These are phyloP conservation scores for Eulemur rubriventer DNA, from an alignment of 2,797 vertebrate genomes.

Conservation along the genomic window DNA sequence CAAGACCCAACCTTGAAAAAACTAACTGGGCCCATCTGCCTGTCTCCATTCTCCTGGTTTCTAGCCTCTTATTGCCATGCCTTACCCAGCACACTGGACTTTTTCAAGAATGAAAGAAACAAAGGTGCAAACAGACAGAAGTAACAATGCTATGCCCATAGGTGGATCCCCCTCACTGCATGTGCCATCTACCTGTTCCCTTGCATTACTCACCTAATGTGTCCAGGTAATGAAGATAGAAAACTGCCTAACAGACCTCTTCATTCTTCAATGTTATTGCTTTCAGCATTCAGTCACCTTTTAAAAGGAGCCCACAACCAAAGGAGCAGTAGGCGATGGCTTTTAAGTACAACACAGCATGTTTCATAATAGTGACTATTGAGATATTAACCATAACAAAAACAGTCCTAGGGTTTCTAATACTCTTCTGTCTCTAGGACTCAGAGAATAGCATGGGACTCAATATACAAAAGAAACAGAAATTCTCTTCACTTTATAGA, in stretches of 20 bases:
- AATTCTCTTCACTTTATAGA: background rate
- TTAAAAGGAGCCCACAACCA: background rate
- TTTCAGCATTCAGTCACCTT: slow-evolving; percentile 18
- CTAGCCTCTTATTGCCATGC: background rate
- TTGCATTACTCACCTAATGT: background rate
- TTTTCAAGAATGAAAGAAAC: slow-evolving; percentile 18
- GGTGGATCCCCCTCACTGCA: fast-evolving
- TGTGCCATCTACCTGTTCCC: background rate
- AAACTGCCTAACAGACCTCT: background rate
- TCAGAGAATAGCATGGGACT: background rate
- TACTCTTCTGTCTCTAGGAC: background rate
- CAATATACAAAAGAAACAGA: background rate
- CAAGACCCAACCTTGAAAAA: background rate
- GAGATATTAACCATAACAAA: background rate
- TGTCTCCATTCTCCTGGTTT: background rate
- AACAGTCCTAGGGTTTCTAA: background rate
- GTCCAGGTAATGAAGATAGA: background rate
- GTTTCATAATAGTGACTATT: background rate
- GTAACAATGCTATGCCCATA: background rate
- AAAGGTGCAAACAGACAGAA: background rate
- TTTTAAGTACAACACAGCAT: background rate
- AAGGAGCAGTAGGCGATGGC: background rate
- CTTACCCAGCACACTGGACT: background rate
- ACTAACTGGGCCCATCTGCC: background rate
- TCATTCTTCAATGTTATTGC: background rate